Conservation (phyloP, 2,797 vertebrate genomes). For the Hozukius guyotensis region DNA sequence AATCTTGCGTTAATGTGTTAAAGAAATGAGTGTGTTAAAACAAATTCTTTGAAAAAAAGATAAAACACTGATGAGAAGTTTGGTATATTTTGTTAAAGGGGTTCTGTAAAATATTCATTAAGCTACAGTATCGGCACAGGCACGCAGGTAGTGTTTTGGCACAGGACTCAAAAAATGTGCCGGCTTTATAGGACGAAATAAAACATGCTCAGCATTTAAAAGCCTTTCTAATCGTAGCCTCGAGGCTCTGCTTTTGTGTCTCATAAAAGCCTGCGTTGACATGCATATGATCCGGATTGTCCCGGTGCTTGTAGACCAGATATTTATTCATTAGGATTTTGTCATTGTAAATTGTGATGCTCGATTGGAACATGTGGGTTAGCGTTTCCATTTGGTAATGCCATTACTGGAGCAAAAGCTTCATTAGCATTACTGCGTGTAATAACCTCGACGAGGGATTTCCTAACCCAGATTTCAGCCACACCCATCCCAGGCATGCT, state of each 20-base stretch:
- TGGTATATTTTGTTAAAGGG: neutral
- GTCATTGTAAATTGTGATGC: slow-evolving; percentile 49
- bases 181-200: neutral
- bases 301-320: slow-evolving; percentile 3
- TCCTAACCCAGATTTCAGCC: slow-evolving; percentile 72
- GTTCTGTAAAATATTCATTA: neutral
- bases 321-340: slow-evolving; percentile 53
- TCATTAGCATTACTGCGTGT: slow-evolving; percentile 72
- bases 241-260: slow-evolving; percentile 3
- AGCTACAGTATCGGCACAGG: neutral
- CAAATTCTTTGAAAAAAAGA: neutral
- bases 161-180: neutral
- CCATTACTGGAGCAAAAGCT: slow-evolving; percentile 62
- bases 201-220: slow-evolving; percentile 3
- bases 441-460: slow-evolving; percentile 70
- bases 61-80: neutral
- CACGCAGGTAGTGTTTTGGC: neutral
- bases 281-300: slow-evolving; percentile 32
- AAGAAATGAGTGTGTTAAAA: neutral
- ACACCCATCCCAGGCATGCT: slow-evolving; percentile 62
- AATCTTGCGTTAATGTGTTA: neutral
- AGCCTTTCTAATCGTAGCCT: neutral
- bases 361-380: slow-evolving; percentile 46
- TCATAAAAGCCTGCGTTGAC: slow-evolving; percentile 23
- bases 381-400: slow-evolving; percentile 57